Evolutionary conservation across 2,888 invertebrate species (phyloP).

Genomic region (Drosophila histrio): DNA sequence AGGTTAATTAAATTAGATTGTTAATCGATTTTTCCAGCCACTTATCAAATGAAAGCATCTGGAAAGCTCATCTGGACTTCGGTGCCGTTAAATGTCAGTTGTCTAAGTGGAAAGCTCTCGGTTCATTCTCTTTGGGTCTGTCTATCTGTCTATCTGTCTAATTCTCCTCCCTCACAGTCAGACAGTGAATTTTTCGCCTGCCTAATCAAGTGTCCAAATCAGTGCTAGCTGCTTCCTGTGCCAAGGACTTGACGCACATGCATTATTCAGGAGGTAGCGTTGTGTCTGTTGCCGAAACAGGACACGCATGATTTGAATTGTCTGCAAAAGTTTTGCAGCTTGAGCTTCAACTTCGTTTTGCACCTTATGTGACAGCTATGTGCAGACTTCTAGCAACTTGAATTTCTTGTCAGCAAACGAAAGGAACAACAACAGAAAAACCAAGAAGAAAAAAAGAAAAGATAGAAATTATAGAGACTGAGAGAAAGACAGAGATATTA

Average conservation of each 20-base stretch:
- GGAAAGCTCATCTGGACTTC: neutral
- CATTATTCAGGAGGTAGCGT: slow-evolving; percentile 60
- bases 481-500: neutral
- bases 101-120: slow-evolving; percentile 22
- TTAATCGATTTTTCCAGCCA: neutral
- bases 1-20: neutral
- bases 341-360: slow-evolving; percentile 49
- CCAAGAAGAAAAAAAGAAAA: slow-evolving; percentile 3
- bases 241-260: slow-evolving; percentile 49
- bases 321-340: slow-evolving; percentile 56
- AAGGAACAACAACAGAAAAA: slow-evolving; percentile 15
- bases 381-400: slow-evolving; percentile 54
- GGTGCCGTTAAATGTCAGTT: slow-evolving; percentile 6
- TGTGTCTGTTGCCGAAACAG: slow-evolving; percentile 52
- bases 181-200: slow-evolving; percentile 29
- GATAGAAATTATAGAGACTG: neutral
- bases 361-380: slow-evolving; percentile 70
- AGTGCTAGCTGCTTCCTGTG: slow-evolving; percentile 30
- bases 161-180: neutral
- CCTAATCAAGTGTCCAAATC: slow-evolving; percentile 71
- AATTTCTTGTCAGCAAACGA: slow-evolving; percentile 50
- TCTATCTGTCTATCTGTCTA: neutral
- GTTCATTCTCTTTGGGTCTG: neutral
- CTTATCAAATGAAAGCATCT: neutral
- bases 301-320: slow-evolving; percentile 68